Base-by-base conservation (phyloP, 2,797 vertebrate genomes). In the Chaetophractus vellerosus region DNA sequence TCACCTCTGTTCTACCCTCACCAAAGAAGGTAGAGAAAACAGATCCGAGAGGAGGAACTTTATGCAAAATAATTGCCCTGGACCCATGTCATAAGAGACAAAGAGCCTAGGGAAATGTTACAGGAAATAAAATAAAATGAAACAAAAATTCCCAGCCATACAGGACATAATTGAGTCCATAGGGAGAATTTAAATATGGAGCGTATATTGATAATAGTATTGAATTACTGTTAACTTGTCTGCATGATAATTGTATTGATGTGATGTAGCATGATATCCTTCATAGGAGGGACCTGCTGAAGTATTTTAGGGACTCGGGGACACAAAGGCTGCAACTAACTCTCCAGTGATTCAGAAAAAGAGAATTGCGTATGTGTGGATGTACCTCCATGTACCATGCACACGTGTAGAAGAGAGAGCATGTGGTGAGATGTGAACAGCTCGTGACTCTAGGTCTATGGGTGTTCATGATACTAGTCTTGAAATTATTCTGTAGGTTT, bases 311-410 rank as follows among this genome's bases (percentile, higher is more conserved):
- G 24, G 36, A 75, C 50, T 69, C 16, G 48, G 36, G 81, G 28
- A 69, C 9, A 36, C 5, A 50, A 24, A 11, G 48, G 85, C 63
- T 88, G 5, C 41, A 81, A 69, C 24, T 68, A 38, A 48, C 8
- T 88, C 66, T 61, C 48, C 71, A 61, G 24, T 41, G 76, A 86
- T 72, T 96, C 57, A 68, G 21, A 90, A 79, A 19, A 45, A 83
- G 41, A n/a, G 15, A 41, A 24, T 59, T 72, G 19, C 23, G 11
- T 41, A 2, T 61, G 24, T 28, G 38, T 81, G 5, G 36, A 18
- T 18, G 9, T 26, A 82, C 15, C 9, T 48, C 9, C 23, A 31
- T 31, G 12, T 31, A 31, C 4, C 1, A 31, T 15, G 15, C 36
- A 41, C 4, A 45, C 41, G 45, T 52, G 48, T 91, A 28, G 72